Evolutionary conservation across 2,113 vertebrate species (phyloP), one percentile per base, ranked within the genome.

Genomic region (Lamprotornis superbus): DNA sequence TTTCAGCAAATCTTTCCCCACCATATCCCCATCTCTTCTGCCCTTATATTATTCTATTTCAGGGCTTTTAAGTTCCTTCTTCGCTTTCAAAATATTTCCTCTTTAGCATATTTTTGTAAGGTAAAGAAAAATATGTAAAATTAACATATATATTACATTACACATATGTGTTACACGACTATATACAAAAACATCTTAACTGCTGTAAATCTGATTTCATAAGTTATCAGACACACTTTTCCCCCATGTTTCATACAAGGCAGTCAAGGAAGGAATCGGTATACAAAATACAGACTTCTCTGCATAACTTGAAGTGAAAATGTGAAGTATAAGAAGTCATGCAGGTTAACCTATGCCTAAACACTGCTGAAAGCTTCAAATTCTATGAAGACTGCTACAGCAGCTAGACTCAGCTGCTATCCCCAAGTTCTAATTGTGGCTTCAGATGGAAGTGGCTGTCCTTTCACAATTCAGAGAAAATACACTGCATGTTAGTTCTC

Each of bases 401-500:
- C 33, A 70, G 39, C 25, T 28, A 61, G 27, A 52, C 23, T 52
- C 27, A 57, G 47, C 22, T 40, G 28, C 28, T 53, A 44, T 40
- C 42, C 71, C 33, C 42, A 75, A 61, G 20, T n/a, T 71, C 28
- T 46, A 16, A 37, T 1, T 2, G 4, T 11, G 16, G 33, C 7
- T 37, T 49, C 57, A 50, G 28, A 39, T 8, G 17, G 35, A 75
- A 71, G 30, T 28, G 8, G 30, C 5, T n/a, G 25, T 49, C 20
- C 30, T 44, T 60, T 53, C 22, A 49, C n/a, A 56, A 33, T 7
- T 47, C 56, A 79, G 33, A 85, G 19, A 85, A 64, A 78, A 49
- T 10, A 70, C 0, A 0, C 7, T 14, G 28, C 23, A 17, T 15
- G 9, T 24, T 46, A 42, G 22, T 21, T 65, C 16, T 81, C 60